phyloP scores from a whole-genome alignment of 2,113 vertebrate species.

The Ictidomys tridecemlineatus region DNA sequence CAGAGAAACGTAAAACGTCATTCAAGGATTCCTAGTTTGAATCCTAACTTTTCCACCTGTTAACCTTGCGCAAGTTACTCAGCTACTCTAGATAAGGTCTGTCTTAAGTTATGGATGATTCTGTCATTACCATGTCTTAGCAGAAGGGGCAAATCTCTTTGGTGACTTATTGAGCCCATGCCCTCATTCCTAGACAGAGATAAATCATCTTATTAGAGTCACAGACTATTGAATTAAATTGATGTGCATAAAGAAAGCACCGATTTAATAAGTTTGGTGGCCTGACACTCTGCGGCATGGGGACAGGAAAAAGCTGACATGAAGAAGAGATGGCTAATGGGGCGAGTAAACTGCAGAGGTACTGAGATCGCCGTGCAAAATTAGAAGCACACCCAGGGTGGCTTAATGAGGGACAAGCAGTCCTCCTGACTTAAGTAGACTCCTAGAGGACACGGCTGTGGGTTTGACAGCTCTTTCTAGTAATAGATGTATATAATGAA shows the following conservation, averaged over 20 bases:
- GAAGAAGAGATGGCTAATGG: background rate
- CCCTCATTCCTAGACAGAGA: background rate
- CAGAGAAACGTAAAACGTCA: background rate
- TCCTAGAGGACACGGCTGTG: slow-evolving; percentile 5
- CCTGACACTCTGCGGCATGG: background rate
- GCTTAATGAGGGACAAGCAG: slow-evolving; percentile 10
- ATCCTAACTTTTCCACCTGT: background rate
- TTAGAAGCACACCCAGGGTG: background rate
- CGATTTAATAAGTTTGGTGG: background rate
- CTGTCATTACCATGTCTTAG: background rate
- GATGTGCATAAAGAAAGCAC: background rate
- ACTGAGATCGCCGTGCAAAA: background rate
- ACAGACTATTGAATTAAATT: slow-evolving; percentile 32
- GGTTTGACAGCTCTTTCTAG: background rate
- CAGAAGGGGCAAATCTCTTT: background rate
- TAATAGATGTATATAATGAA: background rate
- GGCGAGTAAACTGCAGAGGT: background rate
- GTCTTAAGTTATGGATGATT: background rate
- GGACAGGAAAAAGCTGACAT: background rate
- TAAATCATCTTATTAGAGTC: background rate
- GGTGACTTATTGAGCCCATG: background rate
- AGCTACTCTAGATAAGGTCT: background rate
- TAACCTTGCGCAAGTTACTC: background rate
- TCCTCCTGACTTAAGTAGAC: background rate
- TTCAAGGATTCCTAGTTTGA: background rate